Percentiles rank a stretch among this genome's conserved stretches.
Conservation (phyloP, 2,113 vertebrate species). For the Mobula hypostoma region DNA sequence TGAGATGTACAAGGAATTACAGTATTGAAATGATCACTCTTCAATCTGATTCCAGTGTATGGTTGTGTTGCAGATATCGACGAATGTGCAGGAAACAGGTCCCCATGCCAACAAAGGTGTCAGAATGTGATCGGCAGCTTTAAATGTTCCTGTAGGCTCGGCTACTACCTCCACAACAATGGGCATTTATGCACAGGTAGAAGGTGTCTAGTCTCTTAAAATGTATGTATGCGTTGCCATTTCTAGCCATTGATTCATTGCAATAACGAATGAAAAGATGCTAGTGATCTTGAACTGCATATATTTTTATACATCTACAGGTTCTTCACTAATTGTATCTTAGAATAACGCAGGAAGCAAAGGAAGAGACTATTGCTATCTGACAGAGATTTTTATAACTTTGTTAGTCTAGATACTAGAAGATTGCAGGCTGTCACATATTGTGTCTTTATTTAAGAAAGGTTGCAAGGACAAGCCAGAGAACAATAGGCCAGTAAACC, state of each 20-base stretch:
- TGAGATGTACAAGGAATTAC: background rate
- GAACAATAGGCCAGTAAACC: too few species aligned
- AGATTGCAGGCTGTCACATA: too few species aligned
- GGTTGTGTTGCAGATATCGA: conserved; percentile 52
- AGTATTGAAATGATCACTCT: background rate
- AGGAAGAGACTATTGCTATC: too few species aligned
- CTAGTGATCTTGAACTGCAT: too few species aligned
- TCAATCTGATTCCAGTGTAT: background rate
- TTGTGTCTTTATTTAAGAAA: too few species aligned
- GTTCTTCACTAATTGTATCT: too few species aligned
- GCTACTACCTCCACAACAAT: conserved; percentile 64
- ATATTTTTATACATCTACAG: too few species aligned
- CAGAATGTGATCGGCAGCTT: conserved; percentile 66
- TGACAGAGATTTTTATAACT: too few species aligned
- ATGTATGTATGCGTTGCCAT: background rate
- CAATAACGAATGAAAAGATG: too few species aligned
- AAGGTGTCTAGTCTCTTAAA: background rate
- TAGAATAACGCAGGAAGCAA: too few species aligned
- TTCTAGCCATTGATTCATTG: background rate
- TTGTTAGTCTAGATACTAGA: too few species aligned
- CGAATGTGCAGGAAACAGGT: conserved; percentile 55
- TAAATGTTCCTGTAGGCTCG: conserved; percentile 58
- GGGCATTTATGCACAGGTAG: conserved; percentile 62
- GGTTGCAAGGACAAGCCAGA: too few species aligned
- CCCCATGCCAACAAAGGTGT: conserved; percentile 64